Percentiles rank a stretch among this genome's conserved stretches.
phyloP scores from a whole-genome alignment of 2,113 vertebrate species.

The Chaetodon auriga region DNA sequence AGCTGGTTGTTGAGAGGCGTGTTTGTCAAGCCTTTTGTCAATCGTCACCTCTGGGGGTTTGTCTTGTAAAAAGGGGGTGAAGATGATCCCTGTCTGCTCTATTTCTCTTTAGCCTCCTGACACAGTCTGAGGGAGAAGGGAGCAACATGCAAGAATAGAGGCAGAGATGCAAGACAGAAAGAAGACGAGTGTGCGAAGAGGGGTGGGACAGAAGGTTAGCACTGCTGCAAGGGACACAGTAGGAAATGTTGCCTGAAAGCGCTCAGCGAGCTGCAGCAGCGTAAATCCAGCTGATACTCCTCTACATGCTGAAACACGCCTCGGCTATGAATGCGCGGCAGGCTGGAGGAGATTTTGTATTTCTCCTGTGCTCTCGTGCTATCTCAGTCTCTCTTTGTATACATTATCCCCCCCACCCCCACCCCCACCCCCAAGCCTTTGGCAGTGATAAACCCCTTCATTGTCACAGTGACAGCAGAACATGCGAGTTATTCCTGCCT shows the following conservation, averaged over 20 bases:
- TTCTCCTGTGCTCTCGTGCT: conserved; percentile 22
- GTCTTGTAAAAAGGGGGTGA: background rate
- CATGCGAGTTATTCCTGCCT: conserved; percentile 77
- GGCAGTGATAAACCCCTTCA: conserved; percentile 74
- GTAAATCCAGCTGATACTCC: conserved; percentile 52
- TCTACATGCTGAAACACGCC: conserved; percentile 53
- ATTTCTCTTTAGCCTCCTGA: conserved; percentile 26
- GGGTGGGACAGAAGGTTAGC: conserved; percentile 43
- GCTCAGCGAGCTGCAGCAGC: conserved; percentile 57
- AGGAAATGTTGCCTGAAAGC: conserved; percentile 48
- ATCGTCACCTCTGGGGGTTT: background rate
- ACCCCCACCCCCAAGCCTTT: conserved; percentile 24
- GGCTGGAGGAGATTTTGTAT: conserved; percentile 37
- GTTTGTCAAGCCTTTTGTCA: conserved; percentile 23
- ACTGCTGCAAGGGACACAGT: conserved; percentile 51
- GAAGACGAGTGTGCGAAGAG: conserved; percentile 13
- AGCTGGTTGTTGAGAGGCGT: background rate
- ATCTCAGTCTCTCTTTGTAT: conserved; percentile 45
- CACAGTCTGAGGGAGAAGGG: conserved; percentile 20
- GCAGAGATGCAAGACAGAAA: conserved; percentile 6
- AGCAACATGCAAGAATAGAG: conserved; percentile 26
- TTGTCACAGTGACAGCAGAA: conserved; percentile 76
- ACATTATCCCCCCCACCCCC: conserved; percentile 9
- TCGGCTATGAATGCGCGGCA: conserved; percentile 48
- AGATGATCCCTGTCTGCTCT: conserved; percentile 37